A percentile compares a stretch with the other conserved stretches of the same genome.
phyloP scores from a whole-genome alignment of 30 jellyfish, hydroid and myxozoan genomes.

The Aurelia sp. region DNA sequence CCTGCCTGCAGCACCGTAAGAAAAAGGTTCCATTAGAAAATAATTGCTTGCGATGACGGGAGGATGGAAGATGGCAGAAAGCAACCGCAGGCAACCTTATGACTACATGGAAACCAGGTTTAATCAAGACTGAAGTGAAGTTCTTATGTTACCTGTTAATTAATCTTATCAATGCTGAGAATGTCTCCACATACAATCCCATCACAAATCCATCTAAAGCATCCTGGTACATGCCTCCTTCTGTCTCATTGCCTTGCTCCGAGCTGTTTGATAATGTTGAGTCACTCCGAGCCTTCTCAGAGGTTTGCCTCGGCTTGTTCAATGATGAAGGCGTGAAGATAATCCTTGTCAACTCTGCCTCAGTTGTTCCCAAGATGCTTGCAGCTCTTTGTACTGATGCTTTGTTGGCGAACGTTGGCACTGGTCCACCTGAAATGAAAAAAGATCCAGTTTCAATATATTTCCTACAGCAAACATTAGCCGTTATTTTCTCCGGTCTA shows the following conservation, averaged over 20 bases:
- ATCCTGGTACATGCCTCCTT: slow-evolving; percentile 51
- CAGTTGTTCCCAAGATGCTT: slow-evolving; percentile 86
- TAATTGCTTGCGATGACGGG: no score
- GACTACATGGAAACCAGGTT: no score
- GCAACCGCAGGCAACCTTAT: no score
- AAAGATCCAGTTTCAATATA: not conserved
- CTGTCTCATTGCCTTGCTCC: slow-evolving; percentile 22
- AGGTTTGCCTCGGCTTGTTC: slow-evolving; percentile 50
- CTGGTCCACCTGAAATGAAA: slow-evolving; percentile 34
- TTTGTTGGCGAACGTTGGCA: slow-evolving; percentile 71
- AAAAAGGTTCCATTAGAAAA: no score
- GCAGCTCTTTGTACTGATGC: slow-evolving; percentile 93
- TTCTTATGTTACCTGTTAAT: slow-evolving; percentile 67
- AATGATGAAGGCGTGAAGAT: slow-evolving; percentile 71
- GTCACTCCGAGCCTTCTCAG: slow-evolving; percentile 54
- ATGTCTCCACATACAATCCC: slow-evolving; percentile 96
- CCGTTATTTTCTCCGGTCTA: no score
- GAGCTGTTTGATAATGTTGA: slow-evolving; percentile 33
- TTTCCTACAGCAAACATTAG: not conserved
- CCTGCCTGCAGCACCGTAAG: no score
- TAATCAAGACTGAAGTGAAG: no score
- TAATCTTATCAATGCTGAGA: slow-evolving; percentile 85
- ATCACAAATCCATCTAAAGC: slow-evolving; percentile 87
- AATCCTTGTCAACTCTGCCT: slow-evolving; percentile 73
- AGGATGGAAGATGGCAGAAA: no score